phyloP scores from a whole-genome alignment of 1,140 invertebrate species.

The Tetramorium parvispinum region DNA sequence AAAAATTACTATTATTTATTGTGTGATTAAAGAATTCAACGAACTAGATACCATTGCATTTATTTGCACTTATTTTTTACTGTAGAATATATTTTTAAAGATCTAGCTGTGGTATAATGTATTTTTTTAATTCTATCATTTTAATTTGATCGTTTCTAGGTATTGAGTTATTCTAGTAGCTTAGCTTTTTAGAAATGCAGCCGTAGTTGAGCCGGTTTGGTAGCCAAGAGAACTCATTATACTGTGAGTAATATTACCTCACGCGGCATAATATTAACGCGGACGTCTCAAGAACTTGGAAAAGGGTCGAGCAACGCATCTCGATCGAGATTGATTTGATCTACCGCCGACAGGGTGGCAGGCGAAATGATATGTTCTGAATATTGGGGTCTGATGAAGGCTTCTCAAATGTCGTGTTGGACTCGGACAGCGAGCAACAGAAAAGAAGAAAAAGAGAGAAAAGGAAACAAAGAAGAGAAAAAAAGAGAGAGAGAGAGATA shows the following conservation, averaged over 20 bases:
- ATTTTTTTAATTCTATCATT: not conserved
- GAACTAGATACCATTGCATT: not conserved
- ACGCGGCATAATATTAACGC: conserved; percentile 52
- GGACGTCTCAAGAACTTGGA: conserved; percentile 60
- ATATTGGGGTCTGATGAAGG: conserved; percentile 69
- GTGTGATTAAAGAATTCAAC: not conserved
- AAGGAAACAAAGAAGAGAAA: not conserved
- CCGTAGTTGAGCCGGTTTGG: conserved; percentile 36
- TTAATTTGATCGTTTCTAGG: not conserved
- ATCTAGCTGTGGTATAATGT: not conserved
- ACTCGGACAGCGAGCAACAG: conserved; percentile 3
- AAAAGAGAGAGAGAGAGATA: conserved; percentile 5
- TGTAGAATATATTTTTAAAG: not conserved
- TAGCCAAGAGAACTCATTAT: conserved; percentile 23
- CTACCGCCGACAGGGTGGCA: conserved; percentile 48
- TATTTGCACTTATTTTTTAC: not conserved
- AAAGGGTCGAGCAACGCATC: conserved; percentile 42
- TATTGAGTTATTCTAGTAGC: conserved; percentile 19
- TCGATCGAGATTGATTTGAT: conserved; percentile 67
- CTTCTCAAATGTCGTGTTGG: conserved; percentile 71
- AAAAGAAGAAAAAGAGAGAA: not conserved
- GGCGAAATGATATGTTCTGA: conserved; percentile 48
- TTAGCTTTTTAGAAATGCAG: conserved; percentile 15
- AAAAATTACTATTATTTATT: not conserved
- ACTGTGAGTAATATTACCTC: conserved; percentile 55